Evolutionary conservation across 2,113 vertebrate genomes (phyloP).

Genomic region (Australoheros scitulus): DNA sequence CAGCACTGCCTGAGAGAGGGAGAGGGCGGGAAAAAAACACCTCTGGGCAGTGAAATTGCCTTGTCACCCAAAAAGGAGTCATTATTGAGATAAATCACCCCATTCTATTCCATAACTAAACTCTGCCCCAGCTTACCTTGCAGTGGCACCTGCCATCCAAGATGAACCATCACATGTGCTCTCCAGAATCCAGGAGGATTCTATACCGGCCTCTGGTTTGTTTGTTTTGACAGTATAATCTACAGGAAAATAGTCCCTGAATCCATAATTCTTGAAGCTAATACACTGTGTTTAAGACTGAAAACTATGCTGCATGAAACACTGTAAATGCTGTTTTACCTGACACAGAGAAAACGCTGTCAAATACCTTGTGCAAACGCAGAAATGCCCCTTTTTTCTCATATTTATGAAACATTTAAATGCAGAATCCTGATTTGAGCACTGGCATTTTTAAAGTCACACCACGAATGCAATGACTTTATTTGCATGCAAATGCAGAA

Average conservation of each 20-base stretch:
- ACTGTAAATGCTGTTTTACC: background rate
- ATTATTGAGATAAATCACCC: constrained; percentile 80
- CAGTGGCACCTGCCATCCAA: constrained; percentile 59
- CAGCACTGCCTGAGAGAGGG: constrained; percentile 24
- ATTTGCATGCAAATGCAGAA: constrained; percentile 17
- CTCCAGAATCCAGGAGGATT: constrained; percentile 10
- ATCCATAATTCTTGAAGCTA: background rate
- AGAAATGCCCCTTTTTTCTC: background rate
- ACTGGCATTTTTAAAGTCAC: background rate
- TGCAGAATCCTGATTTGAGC: constrained; percentile 2
- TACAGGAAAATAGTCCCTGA: background rate
- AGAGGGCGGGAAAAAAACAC: constrained; percentile 27
- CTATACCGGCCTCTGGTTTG: constrained; percentile 20
- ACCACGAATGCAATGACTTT: background rate
- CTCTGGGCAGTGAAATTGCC: constrained; percentile 75
- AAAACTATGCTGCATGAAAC: constrained; percentile 6
- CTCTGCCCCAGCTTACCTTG: constrained; percentile 48
- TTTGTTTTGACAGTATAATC: constrained; percentile 24
- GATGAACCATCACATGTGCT: constrained; percentile 32
- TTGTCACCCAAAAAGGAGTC: constrained; percentile 77
- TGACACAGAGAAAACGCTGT: background rate
- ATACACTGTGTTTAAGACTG: constrained; percentile 10
- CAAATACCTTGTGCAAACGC: background rate
- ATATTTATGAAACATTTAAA: constrained; percentile 7
- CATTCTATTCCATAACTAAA: constrained; percentile 74